Percentiles rank a stretch among this genome's conserved stretches.
These are phyloP conservation scores for Schizotus pectinicornis DNA, from an alignment of 2,888 invertebrate genomes.

Conservation along the genomic window DNA sequence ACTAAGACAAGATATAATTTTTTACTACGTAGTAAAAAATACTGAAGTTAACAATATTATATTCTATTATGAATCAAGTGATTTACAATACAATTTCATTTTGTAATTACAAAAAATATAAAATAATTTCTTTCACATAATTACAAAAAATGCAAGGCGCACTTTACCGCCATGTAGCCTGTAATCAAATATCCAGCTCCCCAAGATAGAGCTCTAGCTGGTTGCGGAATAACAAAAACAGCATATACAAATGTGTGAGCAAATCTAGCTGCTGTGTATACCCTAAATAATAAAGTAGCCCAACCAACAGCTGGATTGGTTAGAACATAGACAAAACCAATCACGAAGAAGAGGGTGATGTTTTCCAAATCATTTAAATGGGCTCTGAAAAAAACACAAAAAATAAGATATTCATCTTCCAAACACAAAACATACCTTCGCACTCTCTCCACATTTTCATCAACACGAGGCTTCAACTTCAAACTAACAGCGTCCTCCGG, in stretches of 20 bases:
- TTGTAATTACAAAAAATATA: not conserved
- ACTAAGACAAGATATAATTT: no score
- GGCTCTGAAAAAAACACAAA: conserved; percentile 61
- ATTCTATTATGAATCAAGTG: no score
- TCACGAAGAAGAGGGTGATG: conserved; percentile 67
- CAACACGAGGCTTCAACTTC: conserved; percentile 45
- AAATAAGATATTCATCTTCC: not conserved
- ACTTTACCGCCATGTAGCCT: conserved; percentile 47
- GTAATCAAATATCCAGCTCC: conserved; percentile 41
- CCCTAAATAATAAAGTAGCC: conserved; percentile 55
- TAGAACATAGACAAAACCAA: conserved; percentile 65
- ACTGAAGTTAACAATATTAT: no score
- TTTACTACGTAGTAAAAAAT: no score
- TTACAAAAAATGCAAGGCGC: conserved; percentile 31
- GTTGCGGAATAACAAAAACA: conserved; percentile 46
- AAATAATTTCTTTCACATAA: conserved; percentile 4
- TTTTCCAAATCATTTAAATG: conserved; percentile 75
- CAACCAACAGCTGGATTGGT: conserved; percentile 61
- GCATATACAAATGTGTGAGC: conserved; percentile 48
- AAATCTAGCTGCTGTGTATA: conserved; percentile 40
- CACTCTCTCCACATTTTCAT: conserved; percentile 60
- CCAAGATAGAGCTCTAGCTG: conserved; percentile 46
- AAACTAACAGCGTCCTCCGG: conserved; percentile 57
- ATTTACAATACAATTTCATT: not conserved
- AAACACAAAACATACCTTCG: conserved; percentile 48